Conservation (phyloP, 2,113 vertebrate species). For the Tylochromis polylepis region DNA sequence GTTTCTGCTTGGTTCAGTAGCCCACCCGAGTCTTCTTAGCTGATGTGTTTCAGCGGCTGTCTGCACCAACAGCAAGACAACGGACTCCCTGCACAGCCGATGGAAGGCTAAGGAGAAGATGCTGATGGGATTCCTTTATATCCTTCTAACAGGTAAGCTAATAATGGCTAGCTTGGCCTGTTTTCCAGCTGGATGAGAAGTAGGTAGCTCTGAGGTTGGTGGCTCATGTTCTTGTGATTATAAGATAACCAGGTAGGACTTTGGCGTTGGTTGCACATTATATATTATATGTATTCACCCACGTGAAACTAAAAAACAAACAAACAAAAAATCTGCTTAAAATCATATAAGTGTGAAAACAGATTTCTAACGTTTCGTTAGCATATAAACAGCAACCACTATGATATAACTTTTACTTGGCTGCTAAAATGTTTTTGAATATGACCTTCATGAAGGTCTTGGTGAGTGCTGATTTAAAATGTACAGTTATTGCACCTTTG, state of each 20-base stretch:
- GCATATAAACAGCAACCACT: neutral
- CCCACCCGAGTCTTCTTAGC: neutral
- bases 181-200: neutral
- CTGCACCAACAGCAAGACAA: neutral
- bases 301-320: neutral
- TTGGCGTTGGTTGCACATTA: neutral
- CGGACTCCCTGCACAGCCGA: conserved; percentile 2
- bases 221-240: neutral
- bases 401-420: neutral
- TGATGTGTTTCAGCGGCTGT: conserved; percentile 13
- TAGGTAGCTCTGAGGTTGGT: neutral
- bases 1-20: neutral
- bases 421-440: neutral
- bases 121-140: conserved; percentile 47
- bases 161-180: neutral
- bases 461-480: neutral
- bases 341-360: neutral
- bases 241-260: neutral
- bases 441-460: neutral
- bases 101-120: conserved; percentile 59
- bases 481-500: neutral
- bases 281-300: neutral
- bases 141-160: conserved; percentile 60
- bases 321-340: neutral
- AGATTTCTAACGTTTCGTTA: neutral